These are phyloP conservation scores for Coleophora deauratella DNA, from an alignment of 2,888 invertebrate genomes.

Conservation along the genomic window DNA sequence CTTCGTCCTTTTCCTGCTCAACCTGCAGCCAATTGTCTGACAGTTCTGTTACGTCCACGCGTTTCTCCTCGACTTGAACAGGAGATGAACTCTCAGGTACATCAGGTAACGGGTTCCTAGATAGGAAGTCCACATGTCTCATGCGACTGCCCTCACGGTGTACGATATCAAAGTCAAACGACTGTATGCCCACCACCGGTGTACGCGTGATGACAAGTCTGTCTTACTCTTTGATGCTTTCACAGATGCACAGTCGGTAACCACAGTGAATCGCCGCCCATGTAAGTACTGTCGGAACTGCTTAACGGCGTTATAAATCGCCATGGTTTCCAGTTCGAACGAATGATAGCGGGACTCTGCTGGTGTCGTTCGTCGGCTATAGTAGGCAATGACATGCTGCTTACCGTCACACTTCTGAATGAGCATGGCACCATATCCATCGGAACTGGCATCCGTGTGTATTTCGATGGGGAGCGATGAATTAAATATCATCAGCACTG, in stretches of 20 bases:
- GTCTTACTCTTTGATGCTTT: conserved; percentile 13
- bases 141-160: conserved; percentile 6
- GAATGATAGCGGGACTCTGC: conserved; percentile 17
- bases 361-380: conserved; percentile 13
- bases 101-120: conserved; percentile 12
- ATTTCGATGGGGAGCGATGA: conserved; percentile 13
- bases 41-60: conserved; percentile 3
- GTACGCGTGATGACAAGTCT: conserved; percentile 15
- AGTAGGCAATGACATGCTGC: conserved; percentile 11
- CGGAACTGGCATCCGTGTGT: conserved; percentile 19
- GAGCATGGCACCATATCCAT: conserved; percentile 18
- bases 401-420: conserved; percentile 10
- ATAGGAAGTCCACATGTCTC: conserved; percentile 13
- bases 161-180: conserved; percentile 13
- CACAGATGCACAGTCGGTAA: conserved; percentile 21
- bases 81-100: background rate
- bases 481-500: conserved; percentile 17
- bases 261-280: conserved; percentile 14
- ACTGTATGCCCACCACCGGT: conserved; percentile 19
- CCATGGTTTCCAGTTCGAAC: conserved; percentile 20
- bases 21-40: conserved; percentile 8
- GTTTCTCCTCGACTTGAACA: conserved; percentile 5
- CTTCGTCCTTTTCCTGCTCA: conserved; percentile 5
- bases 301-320: conserved; percentile 18
- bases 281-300: conserved; percentile 19